Base-by-base conservation (phyloP, 1,140 invertebrate species). In the Thalassaphorura encarpata region DNA sequence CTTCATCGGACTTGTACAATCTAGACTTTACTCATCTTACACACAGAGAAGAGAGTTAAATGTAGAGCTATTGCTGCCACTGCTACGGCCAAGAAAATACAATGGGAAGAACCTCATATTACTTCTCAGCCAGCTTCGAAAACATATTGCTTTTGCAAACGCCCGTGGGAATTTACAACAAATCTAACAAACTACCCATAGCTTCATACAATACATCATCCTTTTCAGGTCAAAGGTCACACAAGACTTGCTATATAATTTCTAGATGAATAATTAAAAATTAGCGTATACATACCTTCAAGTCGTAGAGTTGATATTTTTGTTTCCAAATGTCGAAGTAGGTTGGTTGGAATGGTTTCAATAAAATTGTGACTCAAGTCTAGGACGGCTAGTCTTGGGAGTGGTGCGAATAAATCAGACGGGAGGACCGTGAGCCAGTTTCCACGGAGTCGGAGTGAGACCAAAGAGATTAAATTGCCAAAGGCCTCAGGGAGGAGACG, bases 311-410 rank as follows among this genome's bases (percentile, higher is more conserved):
- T 83, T 61, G 81, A 77, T 60, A 89, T 81, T 71, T 89, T 84
- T 4, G 85, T 86, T 72, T 89, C 87, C 52, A 90, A 69, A 15
- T 81, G 81, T 58, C 76, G 75, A 52, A 90, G 78, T 18, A 87
- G 80, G 63, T 83, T 87, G 49, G 85, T 69, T 13, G 84, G 84
- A 46, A 94, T 75, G 63, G 82, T 79, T 69, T 87, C 84, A 52
- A 94, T 79, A 67, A 86, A 84, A 73, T 94, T 94, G 54, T 79
- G 78, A 63, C 85, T 85, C 27, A 93, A 75, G 71, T 93, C 87
- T 19, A 94, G 74, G n/a, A 83, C 71, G 45, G 81, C 73, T 11
- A 91, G 72, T 69, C 86, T 87, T 65, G 84, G 83, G 27, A 91
- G 69, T n/a, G 81, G 81, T 61, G 77, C 78, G 67, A 92, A 91